These are phyloP conservation scores for Anniella stebbinsi DNA, from an alignment of 2,797 vertebrate genomes.

Conservation along the genomic window DNA sequence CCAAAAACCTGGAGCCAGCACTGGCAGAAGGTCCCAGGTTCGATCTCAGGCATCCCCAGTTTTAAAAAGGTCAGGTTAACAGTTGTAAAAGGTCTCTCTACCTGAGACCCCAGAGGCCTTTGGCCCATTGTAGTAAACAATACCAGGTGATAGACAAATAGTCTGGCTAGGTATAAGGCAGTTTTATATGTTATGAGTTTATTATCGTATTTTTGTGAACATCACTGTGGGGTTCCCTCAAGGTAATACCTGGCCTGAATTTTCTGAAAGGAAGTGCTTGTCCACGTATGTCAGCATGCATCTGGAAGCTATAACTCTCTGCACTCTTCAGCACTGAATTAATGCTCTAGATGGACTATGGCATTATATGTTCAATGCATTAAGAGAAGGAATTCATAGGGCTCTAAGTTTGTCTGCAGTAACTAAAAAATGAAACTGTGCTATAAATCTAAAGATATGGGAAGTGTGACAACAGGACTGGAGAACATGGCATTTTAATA, in stretches of 20 bases:
- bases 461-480: neutral
- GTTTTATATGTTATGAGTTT: neutral
- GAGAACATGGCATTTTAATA: neutral
- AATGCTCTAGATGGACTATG: neutral
- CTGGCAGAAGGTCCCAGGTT: neutral
- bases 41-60: neutral
- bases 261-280: neutral
- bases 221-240: neutral
- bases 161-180: neutral
- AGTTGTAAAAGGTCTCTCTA: neutral
- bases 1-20: neutral
- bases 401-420: neutral
- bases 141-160: neutral
- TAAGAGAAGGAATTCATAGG: neutral
- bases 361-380: neutral
- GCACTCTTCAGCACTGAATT: neutral
- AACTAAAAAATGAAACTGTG: neutral
- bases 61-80: neutral
- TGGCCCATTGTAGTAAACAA: neutral
- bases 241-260: neutral
- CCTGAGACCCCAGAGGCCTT: neutral
- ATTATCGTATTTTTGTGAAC: neutral
- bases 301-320: slow-evolving; percentile 1
- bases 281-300: neutral
- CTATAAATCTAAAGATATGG: neutral